A percentile compares a stretch with the other conserved stretches of the same genome.
Evolutionary conservation across 2,888 invertebrate species (phyloP).

Genomic region (Catonia carolina): DNA sequence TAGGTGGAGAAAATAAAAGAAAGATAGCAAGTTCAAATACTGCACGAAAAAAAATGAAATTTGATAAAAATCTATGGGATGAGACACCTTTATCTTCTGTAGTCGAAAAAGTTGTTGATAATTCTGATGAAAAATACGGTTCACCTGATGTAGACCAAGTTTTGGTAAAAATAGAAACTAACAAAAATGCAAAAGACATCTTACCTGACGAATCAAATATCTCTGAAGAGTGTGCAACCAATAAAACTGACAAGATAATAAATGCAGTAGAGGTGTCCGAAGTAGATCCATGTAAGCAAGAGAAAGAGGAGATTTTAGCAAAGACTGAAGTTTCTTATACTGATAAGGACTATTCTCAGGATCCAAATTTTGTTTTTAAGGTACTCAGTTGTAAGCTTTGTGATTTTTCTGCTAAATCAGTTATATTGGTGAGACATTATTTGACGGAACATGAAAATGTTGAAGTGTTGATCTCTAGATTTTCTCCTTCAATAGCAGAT

Average conservation of each 20-base stretch:
- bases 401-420: slow-evolving; percentile 50
- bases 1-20: background rate
- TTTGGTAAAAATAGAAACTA: background rate
- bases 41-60: background rate
- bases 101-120: background rate
- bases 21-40: background rate
- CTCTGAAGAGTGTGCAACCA: too few species aligned
- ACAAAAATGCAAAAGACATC: too few species aligned
- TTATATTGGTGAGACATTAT: slow-evolving; percentile 55
- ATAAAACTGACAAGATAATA: background rate
- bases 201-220: too few species aligned
- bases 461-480: slow-evolving; percentile 59
- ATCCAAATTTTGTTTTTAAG: slow-evolving; percentile 11
- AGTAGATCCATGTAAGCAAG: background rate
- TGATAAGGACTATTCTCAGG: slow-evolving; percentile 22
- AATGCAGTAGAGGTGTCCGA: background rate
- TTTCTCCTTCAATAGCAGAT: slow-evolving; percentile 48
- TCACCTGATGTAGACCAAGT: too few species aligned
- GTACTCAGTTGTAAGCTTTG: slow-evolving; percentile 53
- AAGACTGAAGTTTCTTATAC: slow-evolving; percentile 2
- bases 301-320: background rate
- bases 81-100: too few species aligned
- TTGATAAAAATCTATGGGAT: too few species aligned
- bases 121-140: background rate
- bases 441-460: slow-evolving; percentile 54